Evolutionary conservation across 2,113 vertebrate genomes (phyloP), one percentile per base, ranked within the genome.

Genomic region (Jacana jacana): DNA sequence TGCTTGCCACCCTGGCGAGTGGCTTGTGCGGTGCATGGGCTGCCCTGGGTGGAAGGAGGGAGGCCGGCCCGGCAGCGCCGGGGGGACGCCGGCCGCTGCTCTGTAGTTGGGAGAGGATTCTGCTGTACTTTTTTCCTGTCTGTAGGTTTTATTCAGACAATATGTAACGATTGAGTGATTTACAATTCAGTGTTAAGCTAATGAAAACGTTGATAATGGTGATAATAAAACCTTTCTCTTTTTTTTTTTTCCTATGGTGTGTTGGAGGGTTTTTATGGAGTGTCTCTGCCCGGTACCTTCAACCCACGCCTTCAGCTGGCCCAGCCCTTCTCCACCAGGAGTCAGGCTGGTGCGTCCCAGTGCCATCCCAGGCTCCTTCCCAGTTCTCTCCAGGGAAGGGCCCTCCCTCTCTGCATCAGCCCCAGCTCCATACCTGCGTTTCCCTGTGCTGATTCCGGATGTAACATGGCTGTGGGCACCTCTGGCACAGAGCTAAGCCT

Each of bases 181-280:
- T 96, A 98, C 98, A 98, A 97, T 98, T 98, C 98, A 97, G 98
- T 98, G 98, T 98, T 98, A 97, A 97, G 92, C 91, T 97, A 97
- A 97, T 95, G 92, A 96, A 95, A 96, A 95, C 5, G 87, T 97
- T 98, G 96, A 97, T 96, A 97, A 97, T 95, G 91, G 97, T 97
- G 95, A 93, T 39, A 97, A 98, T 97, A 97, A 97, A 97, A 86
- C 52, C 68, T 84, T 46, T 66, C 71, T 83, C 20, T 86, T 76
- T 82, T 91, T 76, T 82, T 90, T 89, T 93, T 97, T 93, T 96
- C 95, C 94, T 95, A 66, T 0, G 22, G 24, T 82, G 86, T 95
- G 72, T 81, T 88, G 77, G 68, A 51, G 17, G 4, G 12, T 66
- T 97, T 96, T 39, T 88, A 71, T 89, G 80, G 23, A 49, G 33